Percentiles rank a stretch among this genome's conserved stretches.
phyloP scores from a whole-genome alignment of 2,797 vertebrate species.

The Bradypus variegatus region DNA sequence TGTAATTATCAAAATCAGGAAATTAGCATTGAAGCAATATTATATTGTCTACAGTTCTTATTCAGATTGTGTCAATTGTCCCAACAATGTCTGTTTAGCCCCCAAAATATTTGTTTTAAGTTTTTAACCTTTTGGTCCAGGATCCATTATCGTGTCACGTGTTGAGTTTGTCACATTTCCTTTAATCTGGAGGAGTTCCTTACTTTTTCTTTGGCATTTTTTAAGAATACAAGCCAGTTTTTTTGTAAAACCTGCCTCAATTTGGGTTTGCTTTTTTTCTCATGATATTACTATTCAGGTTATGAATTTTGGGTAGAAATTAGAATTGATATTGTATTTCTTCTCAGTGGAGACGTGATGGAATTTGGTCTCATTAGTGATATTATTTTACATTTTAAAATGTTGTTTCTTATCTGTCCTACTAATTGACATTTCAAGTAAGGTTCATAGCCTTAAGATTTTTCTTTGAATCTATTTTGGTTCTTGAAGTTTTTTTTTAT shows the following conservation, averaged over 20 bases:
- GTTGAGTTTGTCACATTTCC: not conserved
- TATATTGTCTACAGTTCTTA: not conserved
- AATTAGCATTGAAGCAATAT: not conserved
- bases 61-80: not conserved
- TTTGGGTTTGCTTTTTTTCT: conserved; percentile 22
- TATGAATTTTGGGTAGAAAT: not conserved
- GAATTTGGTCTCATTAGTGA: conserved; percentile 11
- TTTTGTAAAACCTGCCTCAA: not conserved
- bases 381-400: conserved; percentile 6
- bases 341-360: not conserved
- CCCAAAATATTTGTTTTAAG: not conserved
- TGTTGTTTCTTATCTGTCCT: not conserved
- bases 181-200: not conserved
- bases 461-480: conserved; percentile 5
- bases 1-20: not conserved
- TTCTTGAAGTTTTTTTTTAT: not conserved
- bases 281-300: not conserved
- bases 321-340: not conserved
- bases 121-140: not conserved
- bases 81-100: not conserved
- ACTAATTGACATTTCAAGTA: not conserved
- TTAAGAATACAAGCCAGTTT: not conserved
- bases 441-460: not conserved
- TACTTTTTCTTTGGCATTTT: not conserved
- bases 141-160: not conserved